Base-by-base conservation (phyloP, 1,140 invertebrate species). In the Aleiodes sp. region DNA sequence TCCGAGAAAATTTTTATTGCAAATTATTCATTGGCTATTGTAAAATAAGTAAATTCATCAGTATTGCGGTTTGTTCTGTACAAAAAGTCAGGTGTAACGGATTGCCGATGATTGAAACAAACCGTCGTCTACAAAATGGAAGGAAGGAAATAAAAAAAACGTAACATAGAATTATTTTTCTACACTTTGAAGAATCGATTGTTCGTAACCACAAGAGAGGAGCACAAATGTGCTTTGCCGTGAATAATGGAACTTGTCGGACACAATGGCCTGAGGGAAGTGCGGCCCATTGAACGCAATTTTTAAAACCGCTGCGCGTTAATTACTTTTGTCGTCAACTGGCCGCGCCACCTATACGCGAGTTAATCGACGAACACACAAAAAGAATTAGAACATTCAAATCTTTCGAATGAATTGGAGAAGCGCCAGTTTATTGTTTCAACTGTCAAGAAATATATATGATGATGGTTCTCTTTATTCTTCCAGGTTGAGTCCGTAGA, bases 401-500 rank as follows among this genome's bases (percentile, higher is more conserved):
- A n/a, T n/a, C n/a, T n/a, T n/a, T n/a, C n/a, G n/a, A n/a, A n/a
- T n/a, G n/a, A n/a, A n/a, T n/a, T n/a, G n/a, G n/a, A n/a, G n/a
- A n/a, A n/a, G n/a, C n/a, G n/a, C n/a, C n/a, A n/a, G n/a, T n/a
- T n/a, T n/a, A n/a, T n/a, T n/a, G n/a, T n/a, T n/a, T n/a, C 59
- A 31, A 29, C 24, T 57, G 1, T 16, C 14, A 19, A 2, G 14
- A 31, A 26, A 46, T 29, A 60, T n/a, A n/a, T n/a, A n/a, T n/a
- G n/a, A n/a, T n/a, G n/a, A n/a, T n/a, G n/a, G n/a, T n/a, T 26
- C 4, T 64, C 68, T 63, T 68, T 70, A 7, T 72, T 76, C 87
- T 77, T 84, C 88, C 76, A 93, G 92, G 89, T 94, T 63, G 98
- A 99, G 84, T 99, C 97, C 16, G 96, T 99, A 0, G 90, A 97